phyloP scores from a whole-genome alignment of 2,888 invertebrate species.

The Acronicta leporina region DNA sequence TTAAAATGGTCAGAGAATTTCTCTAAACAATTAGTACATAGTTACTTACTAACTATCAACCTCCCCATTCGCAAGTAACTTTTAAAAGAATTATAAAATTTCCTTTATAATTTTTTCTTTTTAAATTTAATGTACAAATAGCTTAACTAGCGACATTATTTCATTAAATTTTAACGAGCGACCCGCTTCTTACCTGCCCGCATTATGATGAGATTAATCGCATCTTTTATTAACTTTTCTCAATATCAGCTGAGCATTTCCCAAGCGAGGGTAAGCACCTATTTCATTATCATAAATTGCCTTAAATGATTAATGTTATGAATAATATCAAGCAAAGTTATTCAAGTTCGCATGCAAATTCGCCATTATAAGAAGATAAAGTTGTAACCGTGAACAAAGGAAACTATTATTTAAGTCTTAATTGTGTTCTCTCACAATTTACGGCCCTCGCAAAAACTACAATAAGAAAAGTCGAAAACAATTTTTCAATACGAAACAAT shows the following conservation, averaged over 20 bases:
- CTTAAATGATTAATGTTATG: slow-evolving; percentile 39
- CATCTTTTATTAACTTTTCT: slow-evolving; percentile 24
- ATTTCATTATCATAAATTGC: slow-evolving; percentile 27
- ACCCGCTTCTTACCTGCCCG: not conserved
- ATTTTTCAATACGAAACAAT: slow-evolving; percentile 35
- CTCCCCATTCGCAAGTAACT: no score
- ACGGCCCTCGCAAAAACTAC: slow-evolving; percentile 12
- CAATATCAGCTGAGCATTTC: slow-evolving; percentile 29
- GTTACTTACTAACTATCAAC: no score
- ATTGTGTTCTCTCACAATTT: slow-evolving; percentile 18
- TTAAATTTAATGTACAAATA: no score
- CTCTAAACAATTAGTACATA: no score
- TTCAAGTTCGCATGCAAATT: slow-evolving; percentile 38
- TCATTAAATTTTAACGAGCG: no score
- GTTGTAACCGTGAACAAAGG: slow-evolving; percentile 9
- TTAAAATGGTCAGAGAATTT: no score
- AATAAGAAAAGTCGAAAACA: slow-evolving; percentile 17
- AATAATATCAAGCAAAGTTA: slow-evolving; percentile 16
- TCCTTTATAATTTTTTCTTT: no score
- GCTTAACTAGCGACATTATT: no score
- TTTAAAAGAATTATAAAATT: no score
- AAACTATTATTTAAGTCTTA: slow-evolving; percentile 26
- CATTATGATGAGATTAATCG: slow-evolving; percentile 14
- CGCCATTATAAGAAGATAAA: slow-evolving; percentile 7
- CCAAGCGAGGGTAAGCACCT: slow-evolving; percentile 1